Evolutionary conservation across 2,113 vertebrate species (phyloP).

Genomic region (Odontophorus gujanensis): DNA sequence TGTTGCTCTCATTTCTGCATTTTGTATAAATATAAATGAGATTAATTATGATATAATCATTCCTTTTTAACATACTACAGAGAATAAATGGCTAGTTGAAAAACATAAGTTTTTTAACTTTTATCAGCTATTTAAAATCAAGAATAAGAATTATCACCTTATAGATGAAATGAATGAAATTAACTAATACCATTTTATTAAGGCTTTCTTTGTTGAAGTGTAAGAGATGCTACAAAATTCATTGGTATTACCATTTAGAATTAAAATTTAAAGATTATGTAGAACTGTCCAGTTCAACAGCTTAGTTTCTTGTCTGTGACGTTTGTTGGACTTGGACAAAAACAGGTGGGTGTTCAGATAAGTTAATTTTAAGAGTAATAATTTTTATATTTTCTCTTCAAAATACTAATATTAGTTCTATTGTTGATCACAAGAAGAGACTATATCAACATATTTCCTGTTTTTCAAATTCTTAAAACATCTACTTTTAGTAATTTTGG

Average conservation of each 20-base stretch:
- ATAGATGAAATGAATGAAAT: conserved; percentile 9
- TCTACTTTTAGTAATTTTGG: conserved; percentile 5
- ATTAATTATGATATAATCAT: not conserved
- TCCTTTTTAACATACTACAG: not conserved
- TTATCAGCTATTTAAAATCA: not conserved
- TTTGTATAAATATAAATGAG: not conserved
- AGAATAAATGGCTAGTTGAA: conserved; percentile 14
- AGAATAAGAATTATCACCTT: conserved; percentile 5
- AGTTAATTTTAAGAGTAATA: not conserved
- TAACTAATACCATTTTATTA: conserved; percentile 35
- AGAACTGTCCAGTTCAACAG: not conserved
- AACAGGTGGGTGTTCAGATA: not conserved
- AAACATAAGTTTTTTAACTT: not conserved
- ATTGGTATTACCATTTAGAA: not conserved
- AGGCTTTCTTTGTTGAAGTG: conserved; percentile 58
- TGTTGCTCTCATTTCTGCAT: not conserved
- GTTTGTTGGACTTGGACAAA: conserved; percentile 32
- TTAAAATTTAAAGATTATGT: not conserved
- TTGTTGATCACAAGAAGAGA: conserved; percentile 47
- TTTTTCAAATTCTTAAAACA: conserved; percentile 31
- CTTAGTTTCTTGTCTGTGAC: not conserved
- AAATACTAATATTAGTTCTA: conserved; percentile 3
- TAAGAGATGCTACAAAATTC: conserved; percentile 54
- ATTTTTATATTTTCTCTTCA: not conserved
- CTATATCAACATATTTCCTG: not conserved